Base-by-base conservation (phyloP, 1,140 invertebrate species). In the Drosophila bocki region DNA sequence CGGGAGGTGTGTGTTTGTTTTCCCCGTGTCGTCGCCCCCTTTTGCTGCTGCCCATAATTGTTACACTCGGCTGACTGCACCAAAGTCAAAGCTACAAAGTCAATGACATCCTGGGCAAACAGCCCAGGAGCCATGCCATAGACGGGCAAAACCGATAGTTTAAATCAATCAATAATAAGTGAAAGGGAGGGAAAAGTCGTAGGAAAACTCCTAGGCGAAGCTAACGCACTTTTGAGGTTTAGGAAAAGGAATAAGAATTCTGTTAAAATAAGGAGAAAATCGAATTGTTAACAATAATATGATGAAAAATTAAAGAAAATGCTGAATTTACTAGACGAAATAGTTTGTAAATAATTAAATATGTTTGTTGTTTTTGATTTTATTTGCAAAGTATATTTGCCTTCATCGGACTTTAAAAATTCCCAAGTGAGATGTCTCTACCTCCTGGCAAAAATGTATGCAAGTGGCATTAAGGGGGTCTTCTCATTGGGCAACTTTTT, bases 81-180 rank as follows among this genome's bases (percentile, higher is more conserved):
- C 75, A 82, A 84, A 90, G 85, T 88, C 85, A 88, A 79, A 90
- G 81, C 82, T 74, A 67, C 50, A 78, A 88, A 88, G 84, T 90
- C 84, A 88, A 85, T 90, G 84, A 88, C 85, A 72, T 88, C 63
- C 45, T 60, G 50, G 58, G 48, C 62, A 87, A 86, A 86, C 53
- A 80, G 59, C 26, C 50, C 45, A 78, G 57, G 54, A 56, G 47
- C 37, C 47, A 35, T n/a, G 62, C 32, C 51, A 9, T 15, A 35
- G 4, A 13, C 0, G 22, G 48, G 39, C 47, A 56, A 76, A 83
- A 79, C 48, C 51, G 75, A 79, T 76, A 90, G 70, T 67, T 45
- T 75, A 59, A 64, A 75, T 65, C 74, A 90, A 90, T 88, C 84
- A 67, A 90, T 90, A 88, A 65, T 90, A 88, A 69, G 81, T 44